Evolutionary conservation across 2,797 vertebrate species (phyloP).

Genomic region (Setipinna tenuifilis): DNA sequence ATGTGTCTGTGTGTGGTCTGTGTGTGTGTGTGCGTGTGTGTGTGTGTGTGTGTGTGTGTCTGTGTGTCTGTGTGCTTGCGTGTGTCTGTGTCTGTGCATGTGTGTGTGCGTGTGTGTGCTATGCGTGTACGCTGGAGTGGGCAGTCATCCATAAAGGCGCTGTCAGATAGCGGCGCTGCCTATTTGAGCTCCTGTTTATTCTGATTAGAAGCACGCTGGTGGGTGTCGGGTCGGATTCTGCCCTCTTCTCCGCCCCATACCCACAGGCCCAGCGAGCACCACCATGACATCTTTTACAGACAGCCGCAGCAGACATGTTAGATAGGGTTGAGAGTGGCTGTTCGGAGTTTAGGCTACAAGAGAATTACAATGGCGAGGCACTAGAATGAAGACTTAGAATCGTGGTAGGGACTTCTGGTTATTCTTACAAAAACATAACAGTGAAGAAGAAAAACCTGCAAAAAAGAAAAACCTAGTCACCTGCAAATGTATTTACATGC

Average conservation of each 20-base stretch:
- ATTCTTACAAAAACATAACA: too few species aligned
- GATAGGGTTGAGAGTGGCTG: not conserved
- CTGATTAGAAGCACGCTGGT: conserved; percentile 52
- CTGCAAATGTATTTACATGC: not conserved
- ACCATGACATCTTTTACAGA: conserved; percentile 4
- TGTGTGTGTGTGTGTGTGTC: too few species aligned
- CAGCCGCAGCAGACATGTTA: not conserved
- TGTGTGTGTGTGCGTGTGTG: not conserved
- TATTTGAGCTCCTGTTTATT: conserved; percentile 54
- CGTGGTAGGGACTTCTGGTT: too few species aligned
- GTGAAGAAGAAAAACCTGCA: too few species aligned
- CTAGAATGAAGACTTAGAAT: too few species aligned
- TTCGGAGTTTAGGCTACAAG: not conserved
- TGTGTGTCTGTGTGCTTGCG: not conserved
- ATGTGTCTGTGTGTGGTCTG: not conserved
- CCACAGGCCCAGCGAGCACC: conserved; percentile 25
- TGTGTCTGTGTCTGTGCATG: conserved; percentile 6
- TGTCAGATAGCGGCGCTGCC: conserved; percentile 52
- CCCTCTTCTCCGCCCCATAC: not conserved
- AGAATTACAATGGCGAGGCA: too few species aligned
- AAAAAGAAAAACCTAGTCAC: not conserved
- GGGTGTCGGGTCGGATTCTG: not conserved
- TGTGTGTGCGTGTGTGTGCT: not conserved
- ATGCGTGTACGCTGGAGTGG: not conserved
- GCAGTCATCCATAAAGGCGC: conserved; percentile 49